phyloP scores from a whole-genome alignment of 2,113 vertebrate genomes.

The Chloropsis hardwickii region DNA sequence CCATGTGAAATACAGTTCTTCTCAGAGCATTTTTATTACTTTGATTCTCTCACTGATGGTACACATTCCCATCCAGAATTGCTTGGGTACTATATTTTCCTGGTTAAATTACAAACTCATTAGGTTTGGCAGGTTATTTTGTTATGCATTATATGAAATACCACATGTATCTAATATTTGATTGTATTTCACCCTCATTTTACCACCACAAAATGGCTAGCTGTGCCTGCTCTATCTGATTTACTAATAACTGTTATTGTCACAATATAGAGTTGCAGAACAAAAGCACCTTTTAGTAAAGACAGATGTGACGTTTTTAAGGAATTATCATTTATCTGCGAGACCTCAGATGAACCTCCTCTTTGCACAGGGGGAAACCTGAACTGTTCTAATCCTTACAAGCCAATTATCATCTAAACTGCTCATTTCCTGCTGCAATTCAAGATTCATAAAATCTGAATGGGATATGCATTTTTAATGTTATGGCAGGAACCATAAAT shows the following conservation, averaged over 20 bases:
- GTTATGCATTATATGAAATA: not conserved
- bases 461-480: constrained; percentile 72
- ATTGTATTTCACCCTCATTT: constrained; percentile 1
- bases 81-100: not conserved
- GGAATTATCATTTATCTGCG: not conserved
- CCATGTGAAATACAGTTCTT: not conserved
- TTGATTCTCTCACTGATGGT: not conserved
- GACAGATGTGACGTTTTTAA: constrained; percentile 8
- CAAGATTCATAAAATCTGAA: constrained; percentile 65
- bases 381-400: constrained; percentile 47
- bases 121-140: not conserved
- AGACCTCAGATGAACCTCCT: constrained; percentile 63
- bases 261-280: not conserved
- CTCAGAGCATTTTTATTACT: not conserved
- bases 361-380: constrained; percentile 38
- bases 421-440: constrained; percentile 65
- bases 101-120: constrained; percentile 15
- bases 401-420: constrained; percentile 69
- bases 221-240: not conserved
- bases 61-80: not conserved
- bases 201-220: not conserved
- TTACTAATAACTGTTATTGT: constrained; percentile 11
- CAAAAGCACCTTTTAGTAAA: not conserved
- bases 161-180: not conserved
- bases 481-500: constrained; percentile 64